Conservation (phyloP, 2,113 vertebrate species). For the Limnothrissa miodon region DNA sequence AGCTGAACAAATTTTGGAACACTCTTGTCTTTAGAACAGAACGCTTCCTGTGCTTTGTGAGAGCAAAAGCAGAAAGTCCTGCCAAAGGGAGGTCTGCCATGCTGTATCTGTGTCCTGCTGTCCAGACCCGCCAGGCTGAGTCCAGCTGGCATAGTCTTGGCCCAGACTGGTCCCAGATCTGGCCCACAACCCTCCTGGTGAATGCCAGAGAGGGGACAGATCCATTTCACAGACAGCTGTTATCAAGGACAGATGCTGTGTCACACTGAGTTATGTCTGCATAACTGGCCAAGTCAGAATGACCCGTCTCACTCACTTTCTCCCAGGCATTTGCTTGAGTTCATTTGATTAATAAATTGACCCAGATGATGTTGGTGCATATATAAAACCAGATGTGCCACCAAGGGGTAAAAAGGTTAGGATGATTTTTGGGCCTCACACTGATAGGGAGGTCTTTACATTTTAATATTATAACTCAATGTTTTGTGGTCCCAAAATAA, state of each 20-base stretch:
- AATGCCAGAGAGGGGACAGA: background rate
- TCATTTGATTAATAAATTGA: too few species aligned
- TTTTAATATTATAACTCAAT: too few species aligned
- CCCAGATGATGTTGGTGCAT: too few species aligned
- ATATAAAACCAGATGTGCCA: too few species aligned
- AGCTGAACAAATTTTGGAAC: background rate
- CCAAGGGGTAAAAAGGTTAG: too few species aligned
- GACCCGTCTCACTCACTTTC: background rate
- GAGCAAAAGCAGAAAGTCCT: background rate
- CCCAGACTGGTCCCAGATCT: background rate
- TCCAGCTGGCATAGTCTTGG: background rate
- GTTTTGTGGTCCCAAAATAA: too few species aligned
- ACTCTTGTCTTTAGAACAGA: background rate
- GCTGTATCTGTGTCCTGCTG: background rate
- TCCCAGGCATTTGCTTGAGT: background rate
- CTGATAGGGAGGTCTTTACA: too few species aligned
- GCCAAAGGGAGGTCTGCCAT: background rate
- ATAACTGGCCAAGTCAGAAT: background rate
- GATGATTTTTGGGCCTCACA: too few species aligned
- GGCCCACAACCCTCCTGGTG: background rate
- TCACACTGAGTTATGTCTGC: background rate
- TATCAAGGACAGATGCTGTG: background rate
- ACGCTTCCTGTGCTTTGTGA: background rate
- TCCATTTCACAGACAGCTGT: background rate
- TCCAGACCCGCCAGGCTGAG: background rate